Conservation (phyloP, 2,113 vertebrate species). For the Cyanistes caeruleus region DNA sequence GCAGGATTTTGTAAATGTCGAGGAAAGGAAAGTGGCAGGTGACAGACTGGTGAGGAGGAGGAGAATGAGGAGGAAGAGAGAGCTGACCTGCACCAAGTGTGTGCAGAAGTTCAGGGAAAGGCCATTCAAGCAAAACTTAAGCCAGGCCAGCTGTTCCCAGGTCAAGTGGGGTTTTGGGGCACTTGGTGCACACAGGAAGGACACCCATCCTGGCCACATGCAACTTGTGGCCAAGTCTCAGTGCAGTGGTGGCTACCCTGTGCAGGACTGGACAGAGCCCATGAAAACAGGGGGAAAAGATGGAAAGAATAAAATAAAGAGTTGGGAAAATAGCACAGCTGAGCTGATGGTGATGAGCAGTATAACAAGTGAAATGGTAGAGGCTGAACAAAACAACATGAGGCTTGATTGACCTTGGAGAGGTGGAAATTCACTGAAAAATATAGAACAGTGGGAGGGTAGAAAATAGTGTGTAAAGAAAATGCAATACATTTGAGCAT, state of each 20-base stretch:
- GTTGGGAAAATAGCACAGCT: neutral
- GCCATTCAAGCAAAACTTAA: accelerated
- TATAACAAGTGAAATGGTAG: neutral
- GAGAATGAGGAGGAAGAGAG: neutral
- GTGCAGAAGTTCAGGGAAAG: neutral
- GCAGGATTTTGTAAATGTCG: neutral
- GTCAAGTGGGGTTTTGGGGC: accelerated
- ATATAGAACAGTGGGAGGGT: neutral
- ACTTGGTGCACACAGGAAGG: neutral
- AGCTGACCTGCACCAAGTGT: neutral
- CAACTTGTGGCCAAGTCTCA: accelerated
- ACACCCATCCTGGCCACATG: neutral
- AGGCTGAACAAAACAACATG: neutral
- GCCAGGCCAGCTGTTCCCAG: neutral
- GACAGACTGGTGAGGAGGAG: neutral
- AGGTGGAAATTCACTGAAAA: neutral
- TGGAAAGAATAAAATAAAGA: neutral
- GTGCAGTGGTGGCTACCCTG: too few species aligned
- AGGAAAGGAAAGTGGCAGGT: neutral
- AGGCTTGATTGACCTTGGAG: neutral
- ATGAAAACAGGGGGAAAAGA: neutral
- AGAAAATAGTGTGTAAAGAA: neutral
- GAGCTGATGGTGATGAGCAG: neutral
- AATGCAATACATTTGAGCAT: neutral
- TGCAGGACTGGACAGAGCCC: neutral